Conservation (phyloP, 2,113 vertebrate species). For the Lagopus leucura region DNA sequence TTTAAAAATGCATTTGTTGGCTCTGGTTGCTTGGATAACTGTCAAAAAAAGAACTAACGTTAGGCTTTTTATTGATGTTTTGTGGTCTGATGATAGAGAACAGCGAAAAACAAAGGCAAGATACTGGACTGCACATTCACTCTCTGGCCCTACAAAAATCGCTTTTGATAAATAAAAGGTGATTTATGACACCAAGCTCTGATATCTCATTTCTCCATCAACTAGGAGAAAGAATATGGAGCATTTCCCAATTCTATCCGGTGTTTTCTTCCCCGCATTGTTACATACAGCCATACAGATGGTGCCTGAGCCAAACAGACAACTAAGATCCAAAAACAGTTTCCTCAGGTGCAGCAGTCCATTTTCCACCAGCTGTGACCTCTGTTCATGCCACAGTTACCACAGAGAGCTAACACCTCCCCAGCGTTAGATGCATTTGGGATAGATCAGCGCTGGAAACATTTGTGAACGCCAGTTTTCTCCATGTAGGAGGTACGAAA, state of each 20-base stretch:
- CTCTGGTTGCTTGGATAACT: conserved; percentile 12
- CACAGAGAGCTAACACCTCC: neutral
- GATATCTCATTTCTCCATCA: neutral
- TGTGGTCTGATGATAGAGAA: neutral
- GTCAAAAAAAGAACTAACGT: neutral
- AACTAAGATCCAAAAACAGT: neutral
- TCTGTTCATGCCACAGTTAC: neutral
- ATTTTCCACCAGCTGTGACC: neutral
- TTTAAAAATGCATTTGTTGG: neutral
- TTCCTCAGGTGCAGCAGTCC: neutral
- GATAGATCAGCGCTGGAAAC: neutral
- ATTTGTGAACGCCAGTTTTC: neutral
- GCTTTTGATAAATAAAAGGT: neutral
- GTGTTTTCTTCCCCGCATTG: neutral
- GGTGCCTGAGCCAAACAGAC: neutral
- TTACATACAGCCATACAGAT: neutral
- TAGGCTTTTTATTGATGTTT: neutral
- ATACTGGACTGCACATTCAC: neutral
- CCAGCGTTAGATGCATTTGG: too few relatives aligned
- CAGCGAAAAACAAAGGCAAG: neutral
- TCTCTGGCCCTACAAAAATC: neutral
- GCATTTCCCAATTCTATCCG: neutral
- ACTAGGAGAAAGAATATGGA: neutral
- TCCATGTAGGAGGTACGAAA: neutral
- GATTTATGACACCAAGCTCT: neutral